These are phyloP conservation scores for Gambusia affinis DNA, from an alignment of 2,113 vertebrate species.

Conservation along the genomic window DNA sequence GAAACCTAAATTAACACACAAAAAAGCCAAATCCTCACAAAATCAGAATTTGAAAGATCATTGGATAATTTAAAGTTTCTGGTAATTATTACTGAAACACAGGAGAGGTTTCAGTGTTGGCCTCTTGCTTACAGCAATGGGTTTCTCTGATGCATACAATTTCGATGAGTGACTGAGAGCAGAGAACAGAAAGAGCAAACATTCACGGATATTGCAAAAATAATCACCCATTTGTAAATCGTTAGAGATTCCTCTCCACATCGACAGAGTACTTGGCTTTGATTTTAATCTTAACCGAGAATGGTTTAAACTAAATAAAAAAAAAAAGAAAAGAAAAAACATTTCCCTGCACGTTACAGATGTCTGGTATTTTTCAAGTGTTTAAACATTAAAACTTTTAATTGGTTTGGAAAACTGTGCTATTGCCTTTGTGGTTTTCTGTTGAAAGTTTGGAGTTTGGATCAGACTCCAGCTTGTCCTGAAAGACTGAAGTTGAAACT, in stretches of 20 bases:
- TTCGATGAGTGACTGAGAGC: neutral
- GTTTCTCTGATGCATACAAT: neutral
- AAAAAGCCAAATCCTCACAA: too few species aligned
- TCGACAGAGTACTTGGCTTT: too few species aligned
- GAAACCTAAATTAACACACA: too few species aligned
- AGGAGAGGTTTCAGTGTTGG: neutral
- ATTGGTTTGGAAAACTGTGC: too few species aligned
- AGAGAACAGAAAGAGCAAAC: neutral
- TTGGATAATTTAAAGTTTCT: neutral
- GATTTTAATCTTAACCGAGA: neutral
- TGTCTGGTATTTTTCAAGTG: neutral
- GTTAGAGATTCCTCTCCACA: too few species aligned
- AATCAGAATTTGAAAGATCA: too few species aligned
- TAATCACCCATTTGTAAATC: too few species aligned
- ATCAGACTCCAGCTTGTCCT: neutral
- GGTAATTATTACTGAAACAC: neutral
- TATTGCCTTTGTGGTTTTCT: neutral
- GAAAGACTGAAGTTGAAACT: constrained; percentile 6
- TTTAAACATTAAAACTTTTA: neutral
- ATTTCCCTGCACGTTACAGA: neutral
- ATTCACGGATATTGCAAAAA: neutral
- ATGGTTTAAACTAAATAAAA: neutral
- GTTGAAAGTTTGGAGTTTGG: neutral
- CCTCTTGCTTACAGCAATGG: neutral
- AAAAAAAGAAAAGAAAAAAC: too few species aligned